Evolutionary conservation across 2,113 vertebrate genomes (phyloP).

Genomic region (Rana temporaria): DNA sequence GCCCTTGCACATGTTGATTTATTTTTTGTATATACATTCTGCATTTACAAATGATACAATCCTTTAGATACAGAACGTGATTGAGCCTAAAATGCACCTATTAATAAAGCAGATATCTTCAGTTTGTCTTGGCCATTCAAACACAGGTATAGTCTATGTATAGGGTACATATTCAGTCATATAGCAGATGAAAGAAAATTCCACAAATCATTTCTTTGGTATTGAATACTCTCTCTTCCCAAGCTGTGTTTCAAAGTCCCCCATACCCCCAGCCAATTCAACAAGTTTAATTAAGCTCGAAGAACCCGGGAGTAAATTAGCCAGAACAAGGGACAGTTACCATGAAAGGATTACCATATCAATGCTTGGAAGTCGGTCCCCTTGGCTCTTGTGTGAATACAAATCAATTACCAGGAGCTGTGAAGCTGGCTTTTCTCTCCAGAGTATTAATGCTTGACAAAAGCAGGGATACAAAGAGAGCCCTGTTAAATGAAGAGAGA

Average conservation of each 20-base stretch:
- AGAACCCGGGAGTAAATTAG: constrained; percentile 59
- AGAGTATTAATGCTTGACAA: constrained; percentile 58
- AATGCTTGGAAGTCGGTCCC: constrained; percentile 56
- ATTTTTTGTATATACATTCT: too few species aligned
- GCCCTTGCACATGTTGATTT: too few species aligned
- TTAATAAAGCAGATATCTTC: too few species aligned
- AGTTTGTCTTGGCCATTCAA: neutral
- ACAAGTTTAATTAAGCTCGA: constrained; percentile 58
- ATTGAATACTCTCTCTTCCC: constrained; percentile 28
- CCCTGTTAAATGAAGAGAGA: constrained; percentile 57
- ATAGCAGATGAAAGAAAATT: constrained; percentile 48
- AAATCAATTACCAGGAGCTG: constrained; percentile 59
- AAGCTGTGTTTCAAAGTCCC: constrained; percentile 45
- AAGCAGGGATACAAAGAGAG: constrained; percentile 54
- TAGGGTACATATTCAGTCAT: constrained; percentile 25
- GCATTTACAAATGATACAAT: too few species aligned
- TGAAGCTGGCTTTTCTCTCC: constrained; percentile 58
- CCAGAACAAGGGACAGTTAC: constrained; percentile 59
- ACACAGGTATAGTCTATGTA: constrained; percentile 11
- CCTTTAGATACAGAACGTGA: too few species aligned
- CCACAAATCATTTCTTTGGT: constrained; percentile 38
- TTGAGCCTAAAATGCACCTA: too few species aligned
- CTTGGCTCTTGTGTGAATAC: constrained; percentile 58
- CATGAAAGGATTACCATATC: constrained; percentile 58
- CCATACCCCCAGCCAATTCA: constrained; percentile 52